Percentiles rank a stretch among this genome's conserved stretches.
Evolutionary conservation across 2,797 vertebrate species (phyloP).

Genomic region (Micromesistius poutassou): DNA sequence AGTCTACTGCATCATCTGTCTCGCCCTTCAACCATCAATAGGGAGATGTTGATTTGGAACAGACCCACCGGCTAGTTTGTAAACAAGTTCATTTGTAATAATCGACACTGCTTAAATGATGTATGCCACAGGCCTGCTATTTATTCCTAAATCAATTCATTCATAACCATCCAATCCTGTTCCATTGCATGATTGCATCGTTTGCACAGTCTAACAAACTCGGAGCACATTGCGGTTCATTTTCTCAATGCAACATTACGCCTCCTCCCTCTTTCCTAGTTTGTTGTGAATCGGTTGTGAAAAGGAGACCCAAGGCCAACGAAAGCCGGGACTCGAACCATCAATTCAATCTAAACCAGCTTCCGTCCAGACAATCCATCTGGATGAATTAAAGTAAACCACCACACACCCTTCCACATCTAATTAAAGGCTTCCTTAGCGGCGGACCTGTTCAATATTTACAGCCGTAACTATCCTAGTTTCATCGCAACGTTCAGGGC

Average conservation of each 20-base stretch:
- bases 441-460: neutral
- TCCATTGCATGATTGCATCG: neutral
- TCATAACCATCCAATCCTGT: neutral
- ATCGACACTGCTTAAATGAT: neutral
- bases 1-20: too few species aligned
- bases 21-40: too few species aligned
- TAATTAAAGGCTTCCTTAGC: neutral
- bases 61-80: too few species aligned
- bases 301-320: neutral
- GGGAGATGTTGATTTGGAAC: too few species aligned
- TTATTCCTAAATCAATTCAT: neutral
- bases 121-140: neutral
- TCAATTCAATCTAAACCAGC: neutral
- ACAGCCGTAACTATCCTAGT: neutral
- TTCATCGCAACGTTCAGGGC: neutral
- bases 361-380: neutral
- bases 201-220: neutral
- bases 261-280: neutral
- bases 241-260: neutral
- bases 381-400: neutral
- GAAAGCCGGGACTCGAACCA: too few species aligned
- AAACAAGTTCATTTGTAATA: neutral
- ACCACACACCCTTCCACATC: neutral
- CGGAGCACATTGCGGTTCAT: neutral
- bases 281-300: neutral